Evolutionary conservation across 2,888 invertebrate genomes (phyloP).

Genomic region (Antheraea yamamai): DNA sequence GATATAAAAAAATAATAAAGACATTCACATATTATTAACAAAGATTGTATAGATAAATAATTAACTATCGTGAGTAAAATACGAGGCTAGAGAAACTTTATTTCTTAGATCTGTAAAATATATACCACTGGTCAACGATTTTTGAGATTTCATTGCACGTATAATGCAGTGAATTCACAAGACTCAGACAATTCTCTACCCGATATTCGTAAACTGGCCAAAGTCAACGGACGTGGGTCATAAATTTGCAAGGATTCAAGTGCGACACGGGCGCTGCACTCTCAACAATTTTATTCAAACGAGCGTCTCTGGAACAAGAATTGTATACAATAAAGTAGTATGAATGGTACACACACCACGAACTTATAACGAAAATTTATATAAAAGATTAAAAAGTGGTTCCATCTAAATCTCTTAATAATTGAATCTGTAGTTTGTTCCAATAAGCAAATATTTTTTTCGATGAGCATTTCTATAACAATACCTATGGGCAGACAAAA

Average conservation of each 20-base stretch:
- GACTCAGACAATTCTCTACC: constrained; percentile 57
- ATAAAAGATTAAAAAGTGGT: neutral
- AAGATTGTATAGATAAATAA: neutral
- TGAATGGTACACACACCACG: neutral
- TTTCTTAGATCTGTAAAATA: neutral
- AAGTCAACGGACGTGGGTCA: constrained; percentile 61
- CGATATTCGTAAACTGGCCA: constrained; percentile 65
- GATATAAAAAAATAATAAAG: too few species aligned
- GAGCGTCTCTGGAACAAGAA: constrained; percentile 46
- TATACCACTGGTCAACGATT: neutral
- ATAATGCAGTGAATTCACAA: constrained; percentile 39
- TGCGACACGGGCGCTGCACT: constrained; percentile 69
- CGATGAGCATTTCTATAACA: too few species aligned
- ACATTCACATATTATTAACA: neutral
- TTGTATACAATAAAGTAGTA: constrained; percentile 18
- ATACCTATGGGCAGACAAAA: too few species aligned
- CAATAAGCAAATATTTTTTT: too few species aligned
- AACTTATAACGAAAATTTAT: neutral
- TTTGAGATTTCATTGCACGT: neutral
- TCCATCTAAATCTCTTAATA: neutral
- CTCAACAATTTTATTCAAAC: constrained; percentile 67
- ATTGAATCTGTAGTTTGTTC: too few species aligned
- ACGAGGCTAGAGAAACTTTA: neutral
- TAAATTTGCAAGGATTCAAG: constrained; percentile 76
- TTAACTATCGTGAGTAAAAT: neutral